phyloP scores from a whole-genome alignment of 1,140 invertebrate genomes.

The Scylla paramamosain region DNA sequence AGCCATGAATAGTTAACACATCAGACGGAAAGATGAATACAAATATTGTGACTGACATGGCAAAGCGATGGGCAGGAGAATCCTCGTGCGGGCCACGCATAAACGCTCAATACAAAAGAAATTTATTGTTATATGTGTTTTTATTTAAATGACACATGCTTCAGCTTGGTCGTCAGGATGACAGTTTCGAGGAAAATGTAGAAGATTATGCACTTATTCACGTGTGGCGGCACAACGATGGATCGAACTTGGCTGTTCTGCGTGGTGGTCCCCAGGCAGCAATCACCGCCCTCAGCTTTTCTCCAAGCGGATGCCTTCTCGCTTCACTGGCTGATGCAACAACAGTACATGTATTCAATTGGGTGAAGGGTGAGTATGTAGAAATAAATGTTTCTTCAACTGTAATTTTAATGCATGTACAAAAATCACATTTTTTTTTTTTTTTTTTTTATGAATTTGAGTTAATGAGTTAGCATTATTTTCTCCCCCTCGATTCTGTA shows the following conservation, averaged over 20 bases:
- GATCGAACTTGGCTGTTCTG: constrained; percentile 61
- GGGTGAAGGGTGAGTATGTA: constrained; percentile 69
- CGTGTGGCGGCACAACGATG: constrained; percentile 69
- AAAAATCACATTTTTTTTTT: neutral
- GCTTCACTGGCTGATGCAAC: constrained; percentile 72
- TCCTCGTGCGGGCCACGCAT: too few relatives aligned
- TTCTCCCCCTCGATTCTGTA: neutral
- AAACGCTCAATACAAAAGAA: too few relatives aligned
- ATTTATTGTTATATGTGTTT: too few relatives aligned
- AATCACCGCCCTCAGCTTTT: constrained; percentile 71
- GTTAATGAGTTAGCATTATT: neutral
- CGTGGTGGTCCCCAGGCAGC: constrained; percentile 51
- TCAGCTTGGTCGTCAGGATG: neutral
- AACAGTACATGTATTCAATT: constrained; percentile 72
- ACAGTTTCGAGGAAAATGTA: neutral
- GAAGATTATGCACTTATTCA: constrained; percentile 63
- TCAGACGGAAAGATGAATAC: too few relatives aligned
- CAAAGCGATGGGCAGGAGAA: too few relatives aligned
- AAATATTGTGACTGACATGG: too few relatives aligned
- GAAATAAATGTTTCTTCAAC: neutral
- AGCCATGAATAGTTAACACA: too few relatives aligned
- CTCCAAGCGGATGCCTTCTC: constrained; percentile 69
- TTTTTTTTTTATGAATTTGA: neutral
- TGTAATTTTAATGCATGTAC: neutral
- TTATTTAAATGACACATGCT: too few relatives aligned